Evolutionary conservation across 2,113 vertebrate species (phyloP).

Genomic region (Nothocercus julius): DNA sequence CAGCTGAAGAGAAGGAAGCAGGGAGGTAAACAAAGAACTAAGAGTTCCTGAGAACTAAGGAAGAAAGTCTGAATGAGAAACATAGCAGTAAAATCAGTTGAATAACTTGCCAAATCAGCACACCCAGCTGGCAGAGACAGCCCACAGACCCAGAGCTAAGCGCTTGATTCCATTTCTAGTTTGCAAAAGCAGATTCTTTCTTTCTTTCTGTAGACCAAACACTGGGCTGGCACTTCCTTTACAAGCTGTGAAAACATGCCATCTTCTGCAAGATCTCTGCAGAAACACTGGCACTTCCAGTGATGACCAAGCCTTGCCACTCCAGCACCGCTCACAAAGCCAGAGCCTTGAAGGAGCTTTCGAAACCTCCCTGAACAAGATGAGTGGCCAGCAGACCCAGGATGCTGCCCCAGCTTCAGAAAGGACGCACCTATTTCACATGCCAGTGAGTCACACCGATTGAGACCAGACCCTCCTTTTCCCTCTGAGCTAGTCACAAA

Average conservation of each 20-base stretch:
- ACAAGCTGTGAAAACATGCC: slow-evolving; percentile 9
- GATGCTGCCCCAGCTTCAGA: not conserved
- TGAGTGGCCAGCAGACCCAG: not conserved
- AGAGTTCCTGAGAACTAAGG: not conserved
- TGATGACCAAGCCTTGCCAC: not conserved
- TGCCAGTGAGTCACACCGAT: slow-evolving; percentile 18
- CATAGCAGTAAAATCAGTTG: not conserved
- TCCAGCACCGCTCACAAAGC: not conserved
- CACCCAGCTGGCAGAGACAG: not conserved
- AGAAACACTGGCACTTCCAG: not conserved
- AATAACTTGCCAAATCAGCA: slow-evolving; percentile 1
- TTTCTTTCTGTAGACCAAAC: not conserved
- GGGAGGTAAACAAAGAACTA: not conserved
- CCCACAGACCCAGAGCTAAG: not conserved
- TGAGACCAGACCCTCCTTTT: slow-evolving; percentile 6
- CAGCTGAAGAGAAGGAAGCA: not conserved
- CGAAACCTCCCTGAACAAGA: not conserved
- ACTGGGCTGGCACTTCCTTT: slow-evolving; percentile 22
- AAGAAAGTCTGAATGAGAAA: not conserved
- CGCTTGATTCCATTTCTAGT: not conserved
- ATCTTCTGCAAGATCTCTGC: not conserved
- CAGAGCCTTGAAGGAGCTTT: not conserved
- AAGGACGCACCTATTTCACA: not conserved
- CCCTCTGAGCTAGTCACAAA: not conserved
- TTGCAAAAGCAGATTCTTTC: not conserved